Conservation (phyloP, 23 tunicate genomes). For the Styela clava region DNA sequence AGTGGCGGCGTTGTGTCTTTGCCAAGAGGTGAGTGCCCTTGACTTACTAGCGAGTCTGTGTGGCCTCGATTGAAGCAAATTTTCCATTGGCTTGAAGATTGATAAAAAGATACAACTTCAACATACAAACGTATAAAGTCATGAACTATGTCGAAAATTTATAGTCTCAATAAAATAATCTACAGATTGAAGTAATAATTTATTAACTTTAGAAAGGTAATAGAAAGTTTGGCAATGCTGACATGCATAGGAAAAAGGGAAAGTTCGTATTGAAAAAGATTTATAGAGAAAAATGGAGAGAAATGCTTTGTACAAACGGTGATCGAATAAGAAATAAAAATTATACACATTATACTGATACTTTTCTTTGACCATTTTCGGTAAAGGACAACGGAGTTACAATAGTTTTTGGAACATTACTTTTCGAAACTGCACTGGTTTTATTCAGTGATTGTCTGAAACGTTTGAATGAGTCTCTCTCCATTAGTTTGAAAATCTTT, state of each 20-base stretch:
- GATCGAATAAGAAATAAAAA: background rate
- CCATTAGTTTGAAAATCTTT: background rate
- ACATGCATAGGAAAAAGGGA: too few relatives aligned
- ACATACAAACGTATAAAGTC: too few relatives aligned
- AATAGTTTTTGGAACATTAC: background rate
- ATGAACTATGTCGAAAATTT: too few relatives aligned
- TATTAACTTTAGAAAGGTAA: background rate
- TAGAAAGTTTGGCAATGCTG: too few relatives aligned
- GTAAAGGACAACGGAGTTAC: background rate
- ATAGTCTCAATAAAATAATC: too few relatives aligned
- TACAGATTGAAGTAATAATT: background rate
- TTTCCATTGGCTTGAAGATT: too few relatives aligned
- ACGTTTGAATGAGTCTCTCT: conserved; percentile 5
- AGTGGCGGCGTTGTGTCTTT: too few relatives aligned
- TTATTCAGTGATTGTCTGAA: background rate
- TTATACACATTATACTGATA: background rate
- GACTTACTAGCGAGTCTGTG: too few relatives aligned
- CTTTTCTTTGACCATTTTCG: conserved; percentile 3
- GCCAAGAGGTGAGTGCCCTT: too few relatives aligned
- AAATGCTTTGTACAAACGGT: background rate
- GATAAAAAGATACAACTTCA: too few relatives aligned
- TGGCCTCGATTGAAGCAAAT: too few relatives aligned
- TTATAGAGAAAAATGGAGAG: background rate
- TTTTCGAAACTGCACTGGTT: background rate
- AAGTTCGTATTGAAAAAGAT: background rate